Evolutionary conservation across 2,113 vertebrate species (phyloP), one percentile per base, ranked within the genome.

Genomic region (Azemiops feae): DNA sequence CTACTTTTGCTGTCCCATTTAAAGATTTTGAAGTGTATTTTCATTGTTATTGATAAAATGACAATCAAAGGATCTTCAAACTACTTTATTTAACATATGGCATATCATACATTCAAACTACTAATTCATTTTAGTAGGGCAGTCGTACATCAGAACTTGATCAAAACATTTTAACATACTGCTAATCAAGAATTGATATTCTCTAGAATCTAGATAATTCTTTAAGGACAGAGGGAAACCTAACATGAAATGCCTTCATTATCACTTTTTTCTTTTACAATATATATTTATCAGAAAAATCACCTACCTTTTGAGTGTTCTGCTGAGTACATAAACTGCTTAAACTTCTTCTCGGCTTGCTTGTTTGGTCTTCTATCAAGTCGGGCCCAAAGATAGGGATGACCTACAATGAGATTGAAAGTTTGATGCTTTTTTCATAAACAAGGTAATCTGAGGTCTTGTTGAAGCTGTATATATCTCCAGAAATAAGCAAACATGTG

Each of bases 351-450:
- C 87, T 99, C 99, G 5, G 99, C 98, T 96, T 98, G 98, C 95
- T 99, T 99, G 96, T 98, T 99, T 89, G 99, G 98, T 96, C 98
- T 99, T 96, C 98, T 98, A 95, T 99, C 99, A 27, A 99, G 96
- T 52, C 99, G 98, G 92, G 99, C 99, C 99, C 99, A 99, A 1
- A 99, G 98, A 54, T 98, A 97, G 0, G 98, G 98, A 12, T 97
- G 96, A 20, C 98, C 99, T 99, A 90, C 25, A 94, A 93, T 85
- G 1, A 18, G 45, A 1, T 69, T 95, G 89, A 94, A 55, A 39
- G 34, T 87, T 30, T 89, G 18, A 43, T 43, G 5, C 3, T 43
- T 20, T 34, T 43, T 10, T 27, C 74, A 81, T 81, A 43, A 81
- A 81, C n/a, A 39, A 81, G 34, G 2, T 81, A 81, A 81, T 81